Conservation (phyloP, 2,113 vertebrate genomes). For the Calyptomena viridis region DNA sequence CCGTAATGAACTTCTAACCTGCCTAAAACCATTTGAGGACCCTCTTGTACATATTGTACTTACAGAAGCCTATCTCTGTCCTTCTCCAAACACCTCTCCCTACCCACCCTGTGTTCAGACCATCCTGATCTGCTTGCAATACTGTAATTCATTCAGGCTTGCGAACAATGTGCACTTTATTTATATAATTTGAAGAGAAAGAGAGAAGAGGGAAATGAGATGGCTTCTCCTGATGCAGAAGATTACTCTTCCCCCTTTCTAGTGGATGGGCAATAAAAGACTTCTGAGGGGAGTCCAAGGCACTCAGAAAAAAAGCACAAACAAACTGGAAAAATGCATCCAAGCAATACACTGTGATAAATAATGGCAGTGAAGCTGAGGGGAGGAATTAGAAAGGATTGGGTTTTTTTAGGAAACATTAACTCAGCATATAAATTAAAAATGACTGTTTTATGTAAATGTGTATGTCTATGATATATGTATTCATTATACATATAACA, state of each 20-base stretch:
- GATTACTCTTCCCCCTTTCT: background rate
- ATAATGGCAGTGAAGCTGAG: background rate
- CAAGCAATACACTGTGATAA: background rate
- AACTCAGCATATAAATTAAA: background rate
- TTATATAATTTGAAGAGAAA: slow-evolving; percentile 35
- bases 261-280: slow-evolving; percentile 15
- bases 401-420: background rate
- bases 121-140: background rate
- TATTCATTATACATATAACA: background rate
- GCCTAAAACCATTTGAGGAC: background rate
- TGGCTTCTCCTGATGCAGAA: background rate
- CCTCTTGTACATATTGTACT: background rate
- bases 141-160: background rate
- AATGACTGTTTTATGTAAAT: background rate
- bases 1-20: slow-evolving; percentile 9
- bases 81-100: background rate
- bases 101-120: background rate
- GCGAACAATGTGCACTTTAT: slow-evolving; percentile 32
- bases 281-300: slow-evolving; percentile 8
- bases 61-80: background rate
- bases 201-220: background rate
- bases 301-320: background rate
- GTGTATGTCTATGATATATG: background rate
- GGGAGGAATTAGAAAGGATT: background rate
- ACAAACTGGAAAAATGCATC: background rate